phyloP scores from a whole-genome alignment of 2,113 vertebrate species.

The Ovibos moschatus region DNA sequence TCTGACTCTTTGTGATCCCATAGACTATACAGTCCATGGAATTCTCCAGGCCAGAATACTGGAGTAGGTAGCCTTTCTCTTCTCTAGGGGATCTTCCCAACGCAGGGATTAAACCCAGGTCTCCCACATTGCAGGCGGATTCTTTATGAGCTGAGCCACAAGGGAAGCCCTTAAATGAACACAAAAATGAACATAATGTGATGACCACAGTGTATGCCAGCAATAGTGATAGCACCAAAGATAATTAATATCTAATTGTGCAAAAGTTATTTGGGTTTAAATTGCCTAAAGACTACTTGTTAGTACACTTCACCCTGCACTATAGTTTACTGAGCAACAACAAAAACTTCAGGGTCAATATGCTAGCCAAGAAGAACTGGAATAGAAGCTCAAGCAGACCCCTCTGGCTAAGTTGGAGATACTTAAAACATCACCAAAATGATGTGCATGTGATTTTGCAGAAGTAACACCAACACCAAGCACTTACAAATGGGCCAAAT shows the following conservation, averaged over 20 bases:
- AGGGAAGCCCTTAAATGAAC: neutral
- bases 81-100: neutral
- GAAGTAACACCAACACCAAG: constrained; percentile 2
- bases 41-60: neutral
- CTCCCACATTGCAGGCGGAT: neutral
- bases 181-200: neutral
- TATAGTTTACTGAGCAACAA: neutral
- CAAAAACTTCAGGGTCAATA: neutral
- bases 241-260: constrained; percentile 6
- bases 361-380: neutral
- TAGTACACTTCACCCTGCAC: neutral
- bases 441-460: constrained; percentile 2
- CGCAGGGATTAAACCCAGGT: neutral
- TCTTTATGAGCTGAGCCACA: neutral
- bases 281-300: neutral
- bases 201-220: neutral
- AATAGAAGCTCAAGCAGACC: neutral
- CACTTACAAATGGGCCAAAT: constrained; percentile 52
- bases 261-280: neutral
- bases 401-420: constrained; percentile 13
- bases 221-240: neutral
- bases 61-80: neutral
- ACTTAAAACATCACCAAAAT: neutral
- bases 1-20: neutral
- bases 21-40: neutral